phyloP scores from a whole-genome alignment of 1,140 invertebrate species.

The Drosophila punjabiensis region DNA sequence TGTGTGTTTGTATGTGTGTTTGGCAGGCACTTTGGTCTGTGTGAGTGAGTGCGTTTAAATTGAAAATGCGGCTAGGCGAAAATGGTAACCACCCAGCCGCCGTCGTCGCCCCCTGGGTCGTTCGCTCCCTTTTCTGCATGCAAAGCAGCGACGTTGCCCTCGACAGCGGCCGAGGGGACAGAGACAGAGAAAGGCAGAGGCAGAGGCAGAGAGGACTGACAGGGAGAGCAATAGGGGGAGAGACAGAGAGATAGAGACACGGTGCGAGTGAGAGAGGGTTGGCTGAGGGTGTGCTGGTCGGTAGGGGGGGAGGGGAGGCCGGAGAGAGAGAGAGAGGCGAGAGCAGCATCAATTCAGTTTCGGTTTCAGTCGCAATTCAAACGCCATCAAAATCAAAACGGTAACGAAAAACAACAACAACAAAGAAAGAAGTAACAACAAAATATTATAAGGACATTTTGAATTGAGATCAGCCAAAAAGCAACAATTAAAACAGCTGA shows the following conservation, averaged over 20 bases:
- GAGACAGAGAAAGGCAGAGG: slow-evolving; percentile 4
- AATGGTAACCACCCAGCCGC: slow-evolving; percentile 25
- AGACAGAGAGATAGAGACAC: neutral
- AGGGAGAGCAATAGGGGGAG: neutral
- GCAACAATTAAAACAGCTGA: slow-evolving; percentile 1
- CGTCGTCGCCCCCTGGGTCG: neutral
- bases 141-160: slow-evolving; percentile 32
- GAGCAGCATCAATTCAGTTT: slow-evolving; percentile 71
- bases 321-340: slow-evolving; percentile 14
- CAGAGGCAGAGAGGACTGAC: neutral
- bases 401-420: slow-evolving; percentile 73
- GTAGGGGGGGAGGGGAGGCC: neutral
- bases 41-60: slow-evolving; percentile 65
- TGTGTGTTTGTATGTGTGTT: slow-evolving; percentile 31
- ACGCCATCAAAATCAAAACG: slow-evolving; percentile 84
- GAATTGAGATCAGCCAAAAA: slow-evolving; percentile 47
- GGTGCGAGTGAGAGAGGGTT: slow-evolving; percentile 14
- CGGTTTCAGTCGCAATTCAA: slow-evolving; percentile 82
- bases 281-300: slow-evolving; percentile 22
- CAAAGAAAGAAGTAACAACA: slow-evolving; percentile 60
- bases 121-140: slow-evolving; percentile 29
- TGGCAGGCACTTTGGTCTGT: slow-evolving; percentile 16
- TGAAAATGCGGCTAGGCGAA: slow-evolving; percentile 68
- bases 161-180: slow-evolving; percentile 7
- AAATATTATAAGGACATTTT: slow-evolving; percentile 29